Evolutionary conservation across 1,140 invertebrate genomes (phyloP), one percentile per base, ranked within the genome.

Genomic region (Globodera ellingtonae): DNA sequence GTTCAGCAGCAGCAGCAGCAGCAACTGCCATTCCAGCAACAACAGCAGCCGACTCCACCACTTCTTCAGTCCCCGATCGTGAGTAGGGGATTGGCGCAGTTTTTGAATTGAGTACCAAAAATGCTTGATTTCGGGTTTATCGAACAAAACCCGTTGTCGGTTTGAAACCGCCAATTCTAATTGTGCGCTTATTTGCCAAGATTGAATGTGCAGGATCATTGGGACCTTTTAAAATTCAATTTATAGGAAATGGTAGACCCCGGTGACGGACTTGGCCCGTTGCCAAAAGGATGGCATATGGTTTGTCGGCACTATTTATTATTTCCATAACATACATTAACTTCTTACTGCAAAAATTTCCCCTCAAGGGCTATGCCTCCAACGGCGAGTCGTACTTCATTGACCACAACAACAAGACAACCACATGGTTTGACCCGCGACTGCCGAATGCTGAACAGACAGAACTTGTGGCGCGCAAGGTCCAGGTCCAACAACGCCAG

Each of bases 361-460:
- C 67, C 67, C 6, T 15, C 6, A 70, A 70, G 46, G 52, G 21
- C 10, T 81, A 73, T 44, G 81, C 83, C 18, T n/a, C 67, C 24
- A 83, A 84, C 50, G 83, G 83, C 24, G 72, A 81, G 35, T 48
- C 83, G 6, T 84, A 84, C 52, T 84, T 82, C 44, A 84, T 84
- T 69, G 83, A 84, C 79, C 83, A 84, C 66, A 82, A 76, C 47
- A 48, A 78, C 47, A 84, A 84, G 71, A 65, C 46, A 18, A 84
- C 83, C 15, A 84, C 83, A 10, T 84, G 83, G 83, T 81, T 67
- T 35, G 80, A 82, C 47, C 81, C 81, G n/a, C 44, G 79, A 50
- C 44, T 80, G 52, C 79, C 79, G 3, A 79, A 73, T 52, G 79
- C 78, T 46, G 21, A 67, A 44, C 79, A 80, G 35, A 52, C 65